Base-by-base conservation (phyloP, 2,797 vertebrate genomes). In the Hyperoplus lanceolatus region DNA sequence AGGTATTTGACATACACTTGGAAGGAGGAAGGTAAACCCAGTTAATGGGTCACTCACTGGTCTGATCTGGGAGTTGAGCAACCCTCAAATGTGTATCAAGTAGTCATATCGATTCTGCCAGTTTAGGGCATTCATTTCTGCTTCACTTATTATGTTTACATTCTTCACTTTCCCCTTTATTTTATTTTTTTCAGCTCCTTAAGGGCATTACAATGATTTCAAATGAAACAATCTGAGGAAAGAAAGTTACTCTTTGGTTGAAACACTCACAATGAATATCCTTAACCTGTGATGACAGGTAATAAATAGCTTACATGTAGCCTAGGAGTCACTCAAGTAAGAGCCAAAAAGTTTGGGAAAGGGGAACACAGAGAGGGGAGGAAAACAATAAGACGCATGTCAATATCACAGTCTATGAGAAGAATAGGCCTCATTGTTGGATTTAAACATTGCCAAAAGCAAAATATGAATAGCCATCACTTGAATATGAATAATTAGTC, bases 1-100 rank as follows among this genome's bases (percentile, higher is more conserved):
- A 29, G 29, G 29, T 29, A 29, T 29, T 29, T 29, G 66, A 60
- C 51, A 67, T 74, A 50, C 56, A 58, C 51, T 58, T 50, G 58
- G 61, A 18, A 12, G 36, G 7, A 64, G 39, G 41, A 39, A 54
- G 42, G 29, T 63, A 53, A 77, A 64, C 45, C 55, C 4, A 7
- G 39, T 2, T 58, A 21, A 58, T 18, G 39, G 29, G 36, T 71
- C 39, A 73, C 21, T 45, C 6, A 4, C 5, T 18, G 45, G 4
- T 75, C 18, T 13, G 56, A 10, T 21, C 13, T 71, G 12, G 18
- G 8, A 8, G 18, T 38, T 10, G 54, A 46, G 29, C 16, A 68
- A 36, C 6, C 18, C 15, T 50, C 43, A 61, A 16, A 3, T 16
- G 16, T 15, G 0, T 63, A 57, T 69, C n/a, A 46, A 29, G 49